phyloP scores from a whole-genome alignment of 2,888 invertebrate genomes.

The Bellardia pandia region DNA sequence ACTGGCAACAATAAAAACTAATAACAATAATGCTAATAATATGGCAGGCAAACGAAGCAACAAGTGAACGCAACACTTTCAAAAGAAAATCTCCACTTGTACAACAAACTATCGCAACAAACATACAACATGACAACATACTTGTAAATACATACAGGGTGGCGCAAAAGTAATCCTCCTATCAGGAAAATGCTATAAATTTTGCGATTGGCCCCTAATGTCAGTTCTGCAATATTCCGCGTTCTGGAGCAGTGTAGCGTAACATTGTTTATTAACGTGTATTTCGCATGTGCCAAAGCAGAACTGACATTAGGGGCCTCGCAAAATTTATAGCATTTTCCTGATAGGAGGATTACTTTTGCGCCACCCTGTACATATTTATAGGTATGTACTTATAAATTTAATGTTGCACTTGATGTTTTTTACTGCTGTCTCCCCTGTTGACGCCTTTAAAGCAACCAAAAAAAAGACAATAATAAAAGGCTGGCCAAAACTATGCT shows the following conservation, averaged over 20 bases:
- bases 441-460: conserved; percentile 27
- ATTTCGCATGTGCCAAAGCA: too few species aligned
- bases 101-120: conserved; percentile 14
- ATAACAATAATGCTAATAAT: conserved; percentile 40
- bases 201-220: too few species aligned
- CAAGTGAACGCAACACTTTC: conserved; percentile 47
- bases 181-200: too few species aligned
- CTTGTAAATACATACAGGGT: not conserved
- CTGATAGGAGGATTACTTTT: too few species aligned
- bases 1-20: conserved; percentile 26
- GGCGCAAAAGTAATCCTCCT: too few species aligned
- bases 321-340: too few species aligned
- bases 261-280: too few species aligned
- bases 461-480: conserved; percentile 32
- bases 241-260: too few species aligned
- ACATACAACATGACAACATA: too few species aligned
- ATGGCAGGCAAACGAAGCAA: not conserved
- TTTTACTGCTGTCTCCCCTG: not conserved
- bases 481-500: conserved; percentile 36
- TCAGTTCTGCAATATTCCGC: too few species aligned
- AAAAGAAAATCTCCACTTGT: conserved; percentile 46
- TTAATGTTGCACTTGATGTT: conserved; percentile 7
- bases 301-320: too few species aligned
- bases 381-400: not conserved
- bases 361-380: too few species aligned